Evolutionary conservation across 1,140 invertebrate genomes (phyloP), one percentile per base, ranked within the genome.

Genomic region (Orchestia grillus): DNA sequence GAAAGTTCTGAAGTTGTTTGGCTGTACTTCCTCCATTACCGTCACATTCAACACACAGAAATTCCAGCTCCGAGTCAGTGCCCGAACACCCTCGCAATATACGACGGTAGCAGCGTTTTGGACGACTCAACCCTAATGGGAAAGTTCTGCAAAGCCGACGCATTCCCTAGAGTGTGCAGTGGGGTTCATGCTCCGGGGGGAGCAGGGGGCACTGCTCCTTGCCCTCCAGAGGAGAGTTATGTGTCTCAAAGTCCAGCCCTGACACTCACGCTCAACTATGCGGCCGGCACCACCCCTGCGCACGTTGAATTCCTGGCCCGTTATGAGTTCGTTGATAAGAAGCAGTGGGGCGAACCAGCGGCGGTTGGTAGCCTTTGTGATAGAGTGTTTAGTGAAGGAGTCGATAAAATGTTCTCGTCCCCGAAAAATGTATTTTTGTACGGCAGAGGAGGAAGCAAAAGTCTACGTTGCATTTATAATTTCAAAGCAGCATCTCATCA

Each of bases 301-400:
- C 98, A 98, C 0, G 98, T 98, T 42, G 98, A 98, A 96, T 99
- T 99, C 97, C 97, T 98, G 44, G 98, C 98, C 0, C 98, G 98
- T 40, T 99, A 99, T 97, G 98, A 99, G 97, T 99, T 99, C 97
- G 98, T 99, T 1, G 98, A 99, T 97, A 98, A 98, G 0, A 97
- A 98, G 90, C 98, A 99, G 96, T 98, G 98, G 42, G 98, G 98
- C 0, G 98, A 98, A 96, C 98, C 98, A 94, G 96, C 95, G 42
- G 57, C 96, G 11, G 96, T 96, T 8, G 96, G 96, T 0, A 96
- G 96, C 36, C 96, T 95, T 0, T 97, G 97, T 43, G 96, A 97
- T 95, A 87, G 97, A 41, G 96, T 96, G 47, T 97, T 97, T 94
- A 96, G 95, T 28, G 95, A 96, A 90, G 96, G 96, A 57, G 92